Percentiles rank a stretch among this genome's conserved stretches.
phyloP scores from a whole-genome alignment of 2,888 invertebrate genomes.

The Calameuta pallipes region DNA sequence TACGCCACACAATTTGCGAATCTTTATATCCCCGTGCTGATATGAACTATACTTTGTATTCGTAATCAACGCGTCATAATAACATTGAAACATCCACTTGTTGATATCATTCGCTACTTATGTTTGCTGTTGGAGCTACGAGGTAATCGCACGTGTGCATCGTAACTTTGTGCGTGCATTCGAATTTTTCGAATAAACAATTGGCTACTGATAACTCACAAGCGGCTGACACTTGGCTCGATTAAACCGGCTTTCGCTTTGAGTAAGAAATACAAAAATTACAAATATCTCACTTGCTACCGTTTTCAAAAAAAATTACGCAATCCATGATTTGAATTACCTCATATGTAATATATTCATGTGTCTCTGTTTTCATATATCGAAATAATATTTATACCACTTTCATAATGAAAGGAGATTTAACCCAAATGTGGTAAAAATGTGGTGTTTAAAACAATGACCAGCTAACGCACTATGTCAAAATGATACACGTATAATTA shows the following conservation, averaged over 20 bases:
- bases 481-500: neutral
- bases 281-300: no score
- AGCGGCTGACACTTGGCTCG: neutral
- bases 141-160: neutral
- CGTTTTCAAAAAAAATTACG: no score
- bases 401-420: neutral
- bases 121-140: conserved; percentile 18
- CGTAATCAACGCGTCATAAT: conserved; percentile 56
- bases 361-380: no score
- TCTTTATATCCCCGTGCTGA: conserved; percentile 33
- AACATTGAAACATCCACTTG: conserved; percentile 58
- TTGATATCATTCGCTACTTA: conserved; percentile 58
- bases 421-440: neutral
- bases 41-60: conserved; percentile 45
- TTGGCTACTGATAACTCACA: neutral
- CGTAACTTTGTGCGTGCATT: neutral
- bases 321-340: neutral
- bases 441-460: neutral
- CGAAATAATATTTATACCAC: no score
- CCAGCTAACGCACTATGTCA: neutral
- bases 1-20: conserved; percentile 36
- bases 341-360: neutral
- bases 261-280: no score
- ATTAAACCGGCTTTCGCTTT: no score
- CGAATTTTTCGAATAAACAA: neutral